Conservation (phyloP, 53 echinoderm and acorn worm species). For the Zoroaster sp. region DNA sequence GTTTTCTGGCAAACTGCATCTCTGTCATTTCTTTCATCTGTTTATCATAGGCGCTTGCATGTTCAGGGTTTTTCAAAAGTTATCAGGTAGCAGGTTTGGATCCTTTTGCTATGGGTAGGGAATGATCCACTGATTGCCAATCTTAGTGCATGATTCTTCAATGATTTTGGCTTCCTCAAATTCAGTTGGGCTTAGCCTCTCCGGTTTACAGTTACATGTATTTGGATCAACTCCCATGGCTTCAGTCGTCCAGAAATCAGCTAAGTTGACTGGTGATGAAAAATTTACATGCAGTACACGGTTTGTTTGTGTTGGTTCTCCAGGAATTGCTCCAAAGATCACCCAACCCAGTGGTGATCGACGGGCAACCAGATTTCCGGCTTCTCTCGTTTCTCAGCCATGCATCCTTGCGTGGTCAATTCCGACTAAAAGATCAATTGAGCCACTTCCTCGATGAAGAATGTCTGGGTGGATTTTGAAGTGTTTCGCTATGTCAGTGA, state of each 20-base stretch:
- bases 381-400: slow-evolving; percentile 23
- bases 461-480: not conserved
- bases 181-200: slow-evolving; percentile 27
- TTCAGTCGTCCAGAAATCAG: slow-evolving; percentile 57
- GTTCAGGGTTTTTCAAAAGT: too few relatives aligned
- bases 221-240: slow-evolving; percentile 30
- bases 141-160: too few relatives aligned
- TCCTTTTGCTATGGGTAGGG: too few relatives aligned
- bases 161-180: too few relatives aligned
- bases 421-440: slow-evolving; percentile 35
- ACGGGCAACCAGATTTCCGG: slow-evolving; percentile 8
- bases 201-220: slow-evolving; percentile 28
- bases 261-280: slow-evolving; percentile 43
- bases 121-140: too few relatives aligned
- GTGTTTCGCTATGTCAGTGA: not conserved
- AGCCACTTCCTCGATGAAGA: slow-evolving; percentile 46
- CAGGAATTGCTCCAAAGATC: slow-evolving; percentile 50
- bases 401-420: slow-evolving; percentile 50
- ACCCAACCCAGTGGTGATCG: slow-evolving; percentile 64
- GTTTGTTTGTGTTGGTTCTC: not conserved
- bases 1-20: too few relatives aligned
- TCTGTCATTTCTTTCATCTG: too few relatives aligned
- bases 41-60: too few relatives aligned
- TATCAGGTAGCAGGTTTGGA: too few relatives aligned
- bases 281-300: slow-evolving; percentile 53